These are phyloP conservation scores for Coluber constrictor DNA, from an alignment of 2,797 vertebrate genomes.

Conservation along the genomic window DNA sequence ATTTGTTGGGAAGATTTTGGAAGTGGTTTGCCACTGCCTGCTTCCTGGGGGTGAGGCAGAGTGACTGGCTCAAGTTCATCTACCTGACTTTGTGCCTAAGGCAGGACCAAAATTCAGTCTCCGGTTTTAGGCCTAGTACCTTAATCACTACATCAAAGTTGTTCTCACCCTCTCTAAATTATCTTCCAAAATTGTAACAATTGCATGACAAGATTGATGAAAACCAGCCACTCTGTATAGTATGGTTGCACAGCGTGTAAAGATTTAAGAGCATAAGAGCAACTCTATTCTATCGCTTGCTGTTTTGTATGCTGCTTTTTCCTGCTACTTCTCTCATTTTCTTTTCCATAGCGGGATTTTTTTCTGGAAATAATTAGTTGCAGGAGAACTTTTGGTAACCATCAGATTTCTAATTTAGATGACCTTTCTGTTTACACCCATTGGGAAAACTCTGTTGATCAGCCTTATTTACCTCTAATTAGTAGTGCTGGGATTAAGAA, in stretches of 20 bases:
- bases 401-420: neutral
- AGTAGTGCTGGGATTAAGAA: neutral
- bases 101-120: neutral
- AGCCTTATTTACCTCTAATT: neutral
- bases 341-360: neutral
- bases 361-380: neutral
- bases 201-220: neutral
- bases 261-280: neutral
- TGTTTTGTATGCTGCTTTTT: neutral
- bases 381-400: neutral
- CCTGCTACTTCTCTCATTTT: neutral
- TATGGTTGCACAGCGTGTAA: neutral
- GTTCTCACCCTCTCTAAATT: neutral
- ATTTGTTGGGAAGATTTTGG: neutral
- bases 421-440: neutral
- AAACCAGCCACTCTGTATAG: neutral
- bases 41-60: neutral
- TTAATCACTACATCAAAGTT: neutral
- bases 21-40: too few relatives aligned
- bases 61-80: neutral
- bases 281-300: neutral
- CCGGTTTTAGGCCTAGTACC: neutral
- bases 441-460: neutral
- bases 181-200: neutral
- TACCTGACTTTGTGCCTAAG: neutral